Conservation (phyloP, 1,140 invertebrate genomes). For the Camponotus pennsylvanicus region DNA sequence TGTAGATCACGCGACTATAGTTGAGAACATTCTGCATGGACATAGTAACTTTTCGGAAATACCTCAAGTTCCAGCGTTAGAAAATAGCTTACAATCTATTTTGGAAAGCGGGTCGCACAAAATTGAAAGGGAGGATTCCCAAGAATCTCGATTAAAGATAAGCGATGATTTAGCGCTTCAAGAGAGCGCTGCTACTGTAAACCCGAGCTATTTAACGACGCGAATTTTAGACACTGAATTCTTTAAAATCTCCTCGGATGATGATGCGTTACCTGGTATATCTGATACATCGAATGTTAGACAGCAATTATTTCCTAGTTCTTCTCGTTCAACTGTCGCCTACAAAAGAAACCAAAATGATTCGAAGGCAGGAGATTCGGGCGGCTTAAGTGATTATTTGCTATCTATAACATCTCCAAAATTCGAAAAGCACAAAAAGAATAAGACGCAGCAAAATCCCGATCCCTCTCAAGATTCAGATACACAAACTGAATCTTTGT, state of each 20-base stretch:
- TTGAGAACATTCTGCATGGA: constrained; percentile 5
- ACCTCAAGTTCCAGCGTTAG: constrained; percentile 61
- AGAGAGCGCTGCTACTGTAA: not conserved
- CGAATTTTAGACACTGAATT: not conserved
- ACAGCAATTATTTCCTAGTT: constrained; percentile 40
- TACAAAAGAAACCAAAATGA: constrained; percentile 21
- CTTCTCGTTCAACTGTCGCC: not conserved
- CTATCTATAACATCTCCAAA: constrained; percentile 75
- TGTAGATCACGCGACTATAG: not conserved
- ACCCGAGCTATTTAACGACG: not conserved
- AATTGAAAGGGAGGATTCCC: not conserved
- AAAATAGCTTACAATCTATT: constrained; percentile 77
- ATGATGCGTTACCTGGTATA: constrained; percentile 5
- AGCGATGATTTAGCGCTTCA: not conserved
- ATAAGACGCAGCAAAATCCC: constrained; percentile 48
- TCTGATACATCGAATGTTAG: constrained; percentile 53
- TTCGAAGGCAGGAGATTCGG: constrained; percentile 63
- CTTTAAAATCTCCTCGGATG: constrained; percentile 14
- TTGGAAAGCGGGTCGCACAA: constrained; percentile 66
- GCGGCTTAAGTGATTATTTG: constrained; percentile 80
- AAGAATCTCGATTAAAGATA: not conserved
- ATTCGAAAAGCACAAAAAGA: constrained; percentile 37
- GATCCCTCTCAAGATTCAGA: constrained; percentile 56
- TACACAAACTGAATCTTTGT: constrained; percentile 77
- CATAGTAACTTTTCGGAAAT: not conserved